Conservation (phyloP, 1,140 invertebrate species). For the Apocrypta bakeri region DNA sequence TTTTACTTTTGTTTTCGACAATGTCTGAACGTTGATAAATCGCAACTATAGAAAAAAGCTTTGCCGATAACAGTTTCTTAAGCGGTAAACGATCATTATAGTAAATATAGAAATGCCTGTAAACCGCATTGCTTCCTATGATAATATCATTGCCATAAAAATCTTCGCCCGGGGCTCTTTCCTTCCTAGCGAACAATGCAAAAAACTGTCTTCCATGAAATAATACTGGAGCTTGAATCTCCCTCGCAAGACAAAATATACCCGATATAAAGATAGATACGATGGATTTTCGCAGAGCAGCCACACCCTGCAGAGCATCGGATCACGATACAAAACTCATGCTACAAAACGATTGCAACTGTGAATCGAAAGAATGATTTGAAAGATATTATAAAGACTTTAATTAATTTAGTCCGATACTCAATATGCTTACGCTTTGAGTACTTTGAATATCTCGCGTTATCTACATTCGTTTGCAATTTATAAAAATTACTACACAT, state of each 20-base stretch:
- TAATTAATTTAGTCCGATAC: too few species aligned
- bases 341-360: neutral
- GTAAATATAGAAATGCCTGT: neutral
- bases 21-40: too few species aligned
- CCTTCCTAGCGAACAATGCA: neutral
- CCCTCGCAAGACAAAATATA: neutral
- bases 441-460: too few species aligned
- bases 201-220: neutral
- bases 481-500: too few species aligned
- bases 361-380: neutral
- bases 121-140: neutral
- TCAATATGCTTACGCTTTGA: too few species aligned
- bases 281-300: neutral
- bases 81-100: neutral
- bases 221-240: neutral
- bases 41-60: too few species aligned
- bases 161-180: neutral
- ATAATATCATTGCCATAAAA: neutral
- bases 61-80: too few species aligned
- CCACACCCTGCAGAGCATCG: constrained; percentile 28
- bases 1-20: too few species aligned
- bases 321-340: neutral
- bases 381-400: too few species aligned
- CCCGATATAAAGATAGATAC: neutral
- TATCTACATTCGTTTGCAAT: too few species aligned